Base-by-base conservation (phyloP, 2,888 invertebrate species). In the Hecatera dysodea region DNA sequence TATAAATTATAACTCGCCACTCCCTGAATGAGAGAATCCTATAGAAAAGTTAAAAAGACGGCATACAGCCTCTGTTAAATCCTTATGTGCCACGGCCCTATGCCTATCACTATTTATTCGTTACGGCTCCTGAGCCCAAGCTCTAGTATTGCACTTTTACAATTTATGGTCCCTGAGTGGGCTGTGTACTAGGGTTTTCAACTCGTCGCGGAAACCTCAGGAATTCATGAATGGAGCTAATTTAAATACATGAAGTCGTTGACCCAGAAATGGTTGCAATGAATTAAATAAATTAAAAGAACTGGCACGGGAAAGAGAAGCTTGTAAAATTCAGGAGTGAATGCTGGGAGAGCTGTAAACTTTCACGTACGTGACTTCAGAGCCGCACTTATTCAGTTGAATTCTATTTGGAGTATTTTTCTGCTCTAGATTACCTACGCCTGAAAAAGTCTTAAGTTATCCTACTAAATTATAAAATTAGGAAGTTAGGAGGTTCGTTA, bases 61-160 rank as follows among this genome's bases (percentile, higher is more conserved):
- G 24, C 27, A 60, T 36, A 46, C 4, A 36, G 19, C 19, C 48
- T 42, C 42, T 0, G 29, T 50, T 44, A 64, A 64, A 44, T 39
- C 63, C 24, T 46, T 15, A 60, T 36, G 17, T 44, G 36, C 24
- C 12, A 17, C 24, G n/a, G 66, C 19, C 29, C 29, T 8, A 24
- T 42, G 46, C 67, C 66, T 62, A 75, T 56, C 44, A 55, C 60
- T 62, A 63, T 75, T 59, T 75, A 75, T 75, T 75, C 46, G 62
- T 19, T 52, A 53, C 50, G 29, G 22, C n/a, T 50, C 39, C 56
- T 69, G 56, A 70, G 15, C 29, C 44, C 15, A 17, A 19, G 27
- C 52, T 53, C 11, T 27, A 6, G 15, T 53, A 61, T 27, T 76
- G 77, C 60, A 42, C 24, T 48, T 50, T 52, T 70, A 29, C 27